Conservation (phyloP, 2,113 vertebrate genomes). For the Clarias gariepinus region DNA sequence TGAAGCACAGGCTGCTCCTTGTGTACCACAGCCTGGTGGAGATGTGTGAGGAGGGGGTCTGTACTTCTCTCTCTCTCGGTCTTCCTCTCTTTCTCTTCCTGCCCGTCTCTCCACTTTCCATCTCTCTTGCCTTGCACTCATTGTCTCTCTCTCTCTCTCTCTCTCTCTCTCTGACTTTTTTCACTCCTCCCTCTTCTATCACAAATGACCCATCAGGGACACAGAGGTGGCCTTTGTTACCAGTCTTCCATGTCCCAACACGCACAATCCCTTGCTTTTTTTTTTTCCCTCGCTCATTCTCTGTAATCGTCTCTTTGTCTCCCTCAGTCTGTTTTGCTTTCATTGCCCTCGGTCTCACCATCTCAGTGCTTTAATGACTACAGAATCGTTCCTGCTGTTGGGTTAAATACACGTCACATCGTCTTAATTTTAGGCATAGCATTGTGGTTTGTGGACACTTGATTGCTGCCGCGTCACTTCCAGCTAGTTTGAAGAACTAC, state of each 20-base stretch:
- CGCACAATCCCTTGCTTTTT: background rate
- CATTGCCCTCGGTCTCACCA: background rate
- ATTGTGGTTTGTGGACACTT: background rate
- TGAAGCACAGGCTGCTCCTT: slow-evolving; percentile 65
- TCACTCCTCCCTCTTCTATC: background rate
- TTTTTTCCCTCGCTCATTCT: background rate
- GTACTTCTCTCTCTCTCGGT: background rate
- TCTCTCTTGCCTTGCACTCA: background rate
- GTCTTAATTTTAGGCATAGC: background rate
- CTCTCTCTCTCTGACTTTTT: background rate
- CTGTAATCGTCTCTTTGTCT: slow-evolving; percentile 7
- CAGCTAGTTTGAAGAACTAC: background rate
- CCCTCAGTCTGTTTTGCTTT: slow-evolving; percentile 17
- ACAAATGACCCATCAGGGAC: background rate
- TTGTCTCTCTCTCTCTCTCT: background rate
- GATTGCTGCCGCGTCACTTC: background rate
- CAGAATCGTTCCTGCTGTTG: background rate
- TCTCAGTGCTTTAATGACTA: background rate
- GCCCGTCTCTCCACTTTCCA: background rate
- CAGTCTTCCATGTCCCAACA: slow-evolving; percentile 22
- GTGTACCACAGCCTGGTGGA: slow-evolving; percentile 50
- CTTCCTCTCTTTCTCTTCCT: background rate
- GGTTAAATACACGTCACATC: background rate
- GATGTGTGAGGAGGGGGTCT: slow-evolving; percentile 38
- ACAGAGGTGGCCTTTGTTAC: slow-evolving; percentile 45